These are phyloP conservation scores for Tympanuchus pallidicinctus DNA, from an alignment of 2,113 vertebrate species.

Conservation along the genomic window DNA sequence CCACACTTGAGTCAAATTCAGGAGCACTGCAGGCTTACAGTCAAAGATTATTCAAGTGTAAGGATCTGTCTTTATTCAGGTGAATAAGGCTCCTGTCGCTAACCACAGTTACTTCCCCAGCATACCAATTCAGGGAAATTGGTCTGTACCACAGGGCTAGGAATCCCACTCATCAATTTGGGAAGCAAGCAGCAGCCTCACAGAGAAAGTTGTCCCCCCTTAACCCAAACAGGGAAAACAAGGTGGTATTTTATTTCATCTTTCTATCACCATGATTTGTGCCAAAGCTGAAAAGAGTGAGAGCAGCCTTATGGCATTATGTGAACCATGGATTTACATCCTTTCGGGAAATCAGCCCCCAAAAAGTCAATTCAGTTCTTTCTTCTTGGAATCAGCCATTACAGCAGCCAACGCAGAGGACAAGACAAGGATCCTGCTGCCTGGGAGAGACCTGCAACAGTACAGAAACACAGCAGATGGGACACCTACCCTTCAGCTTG, in stretches of 20 bases:
- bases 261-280: not conserved
- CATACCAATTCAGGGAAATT: not conserved
- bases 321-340: not conserved
- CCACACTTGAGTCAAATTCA: not conserved
- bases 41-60: not conserved
- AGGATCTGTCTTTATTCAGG: not conserved
- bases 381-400: not conserved
- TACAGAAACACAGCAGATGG: not conserved
- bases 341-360: not conserved
- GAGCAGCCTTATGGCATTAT: not conserved
- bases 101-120: not conserved
- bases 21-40: not conserved
- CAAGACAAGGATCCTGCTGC: not conserved
- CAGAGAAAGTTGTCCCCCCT: not conserved
- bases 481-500: not conserved
- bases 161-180: not conserved
- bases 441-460: not conserved
- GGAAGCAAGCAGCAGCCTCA: not conserved
- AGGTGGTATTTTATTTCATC: not conserved
- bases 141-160: not conserved
- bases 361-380: not conserved
- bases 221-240: not conserved
- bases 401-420: not conserved
- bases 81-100: not conserved
- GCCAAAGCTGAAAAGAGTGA: not conserved